Evolutionary conservation across 2,113 vertebrate species (phyloP), one percentile per base, ranked within the genome.

Genomic region (Leptobrachium leishanense): DNA sequence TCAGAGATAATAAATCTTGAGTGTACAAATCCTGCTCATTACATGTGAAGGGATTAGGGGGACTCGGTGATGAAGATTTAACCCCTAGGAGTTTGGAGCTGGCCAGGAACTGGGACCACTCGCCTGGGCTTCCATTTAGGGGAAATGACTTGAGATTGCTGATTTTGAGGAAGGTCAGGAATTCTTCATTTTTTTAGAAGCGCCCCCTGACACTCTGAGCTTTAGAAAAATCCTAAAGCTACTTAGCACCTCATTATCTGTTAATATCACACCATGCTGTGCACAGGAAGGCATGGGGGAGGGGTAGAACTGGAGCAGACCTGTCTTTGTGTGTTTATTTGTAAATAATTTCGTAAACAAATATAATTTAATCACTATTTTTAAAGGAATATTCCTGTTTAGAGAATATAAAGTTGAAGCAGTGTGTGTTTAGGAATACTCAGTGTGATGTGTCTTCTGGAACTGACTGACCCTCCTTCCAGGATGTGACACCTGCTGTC

Each of bases 181-280:
- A 79, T 55, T 62, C 66, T 20, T 67, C 43, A 68, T 43, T 31
- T 43, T 12, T 2, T 3, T 13, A 59, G 11, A 68, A 8, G 46
- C 8, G 20, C 46, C 64, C 50, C 40, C 4, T 15, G 53, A 55
- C 63, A 67, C n/a, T 6, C 15, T n/a, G 44, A 43, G 9, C 31
- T 70, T 1, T 57, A 9, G 20, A 15, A 46, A 12, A 15, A 20
- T 41, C 42, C 5, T 74, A 72, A 31, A 72, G 39, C 68, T 15
- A 65, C 46, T 66, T 73, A 72, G 20, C 77, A 66, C 53, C 41
- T 80, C 53, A 80, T 74, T 68, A 80, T 43, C 5, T 54, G 13
- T 59, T 42, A 31, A 72, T 46, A 72, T 20, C 20, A 9, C 2
- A 50, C 13, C 11, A 31, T 39, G 65, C 15, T 55, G 54, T 68